Conservation (phyloP, 2,113 vertebrate species). For the Chroicocephalus ridibundus region DNA sequence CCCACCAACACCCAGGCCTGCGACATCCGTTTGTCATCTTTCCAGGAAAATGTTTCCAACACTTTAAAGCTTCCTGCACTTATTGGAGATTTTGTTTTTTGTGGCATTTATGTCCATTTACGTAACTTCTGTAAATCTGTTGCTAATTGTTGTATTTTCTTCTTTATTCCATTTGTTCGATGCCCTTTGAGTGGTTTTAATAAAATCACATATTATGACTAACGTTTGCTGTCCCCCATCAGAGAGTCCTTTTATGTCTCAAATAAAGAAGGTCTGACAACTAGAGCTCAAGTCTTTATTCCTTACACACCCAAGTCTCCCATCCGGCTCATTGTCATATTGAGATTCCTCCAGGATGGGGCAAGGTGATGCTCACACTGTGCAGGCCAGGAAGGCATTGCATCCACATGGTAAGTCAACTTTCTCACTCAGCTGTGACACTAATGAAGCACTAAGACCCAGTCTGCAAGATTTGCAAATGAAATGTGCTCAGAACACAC, state of each 20-base stretch:
- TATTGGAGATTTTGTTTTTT: not conserved
- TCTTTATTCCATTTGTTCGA: conserved; percentile 42
- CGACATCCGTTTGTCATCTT: not conserved
- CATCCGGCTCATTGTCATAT: not conserved
- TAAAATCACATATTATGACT: conserved; percentile 61
- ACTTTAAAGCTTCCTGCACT: conserved; percentile 21
- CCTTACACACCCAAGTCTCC: not conserved
- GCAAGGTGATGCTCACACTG: not conserved
- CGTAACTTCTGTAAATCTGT: conserved; percentile 56
- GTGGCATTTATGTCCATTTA: conserved; percentile 54
- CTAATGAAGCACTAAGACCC: not conserved
- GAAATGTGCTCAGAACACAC: not conserved
- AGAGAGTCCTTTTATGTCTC: conserved; percentile 41
- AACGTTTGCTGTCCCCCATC: not conserved
- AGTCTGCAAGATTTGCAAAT: not conserved
- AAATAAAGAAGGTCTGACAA: conserved; percentile 22
- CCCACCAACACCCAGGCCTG: conserved; percentile 8
- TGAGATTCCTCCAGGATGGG: not conserved
- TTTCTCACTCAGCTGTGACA: not conserved
- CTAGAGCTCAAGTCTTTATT: not conserved
- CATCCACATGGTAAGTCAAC: not conserved
- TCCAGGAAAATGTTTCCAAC: conserved; percentile 47
- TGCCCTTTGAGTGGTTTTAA: conserved; percentile 63
- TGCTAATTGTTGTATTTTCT: conserved; percentile 55
- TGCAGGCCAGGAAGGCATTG: not conserved